Conservation (phyloP, 2,888 invertebrate species). For the Morpho deidamia region DNA sequence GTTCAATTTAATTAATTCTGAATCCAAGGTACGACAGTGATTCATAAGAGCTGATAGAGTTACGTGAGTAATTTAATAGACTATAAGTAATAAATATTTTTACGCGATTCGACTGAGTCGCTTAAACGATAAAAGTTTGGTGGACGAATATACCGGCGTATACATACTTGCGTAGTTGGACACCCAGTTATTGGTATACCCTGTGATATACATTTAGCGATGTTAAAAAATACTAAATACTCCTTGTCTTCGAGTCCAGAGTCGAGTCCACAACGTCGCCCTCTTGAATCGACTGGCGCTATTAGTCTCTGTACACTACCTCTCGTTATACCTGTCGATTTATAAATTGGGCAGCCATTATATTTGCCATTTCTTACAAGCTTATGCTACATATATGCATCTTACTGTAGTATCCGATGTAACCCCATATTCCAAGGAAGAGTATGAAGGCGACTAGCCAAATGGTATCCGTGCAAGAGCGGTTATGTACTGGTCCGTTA, state of each 20-base stretch:
- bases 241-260: constrained; percentile 80
- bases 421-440: constrained; percentile 89
- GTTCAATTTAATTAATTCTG: too few relatives aligned
- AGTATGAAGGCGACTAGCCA: constrained; percentile 89
- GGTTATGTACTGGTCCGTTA: constrained; percentile 86
- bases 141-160: too few relatives aligned
- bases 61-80: too few relatives aligned
- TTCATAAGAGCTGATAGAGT: too few relatives aligned
- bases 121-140: too few relatives aligned
- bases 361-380: too few relatives aligned
- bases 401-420: constrained; percentile 87
- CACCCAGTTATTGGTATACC: constrained; percentile 86
- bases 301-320: constrained; percentile 87
- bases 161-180: constrained; percentile 82
- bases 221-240: constrained; percentile 90
- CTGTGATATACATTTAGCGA: constrained; percentile 85
- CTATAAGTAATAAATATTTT: too few relatives aligned
- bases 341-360: too few relatives aligned
- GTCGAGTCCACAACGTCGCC: constrained; percentile 89
- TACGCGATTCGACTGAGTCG: too few relatives aligned
- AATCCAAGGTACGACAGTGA: too few relatives aligned
- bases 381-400: not conserved
- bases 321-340: constrained; percentile 78
- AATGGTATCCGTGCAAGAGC: constrained; percentile 94
- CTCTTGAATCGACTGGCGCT: constrained; percentile 89